phyloP scores from a whole-genome alignment of 1,140 invertebrate genomes.

The Drosophila dunni region DNA sequence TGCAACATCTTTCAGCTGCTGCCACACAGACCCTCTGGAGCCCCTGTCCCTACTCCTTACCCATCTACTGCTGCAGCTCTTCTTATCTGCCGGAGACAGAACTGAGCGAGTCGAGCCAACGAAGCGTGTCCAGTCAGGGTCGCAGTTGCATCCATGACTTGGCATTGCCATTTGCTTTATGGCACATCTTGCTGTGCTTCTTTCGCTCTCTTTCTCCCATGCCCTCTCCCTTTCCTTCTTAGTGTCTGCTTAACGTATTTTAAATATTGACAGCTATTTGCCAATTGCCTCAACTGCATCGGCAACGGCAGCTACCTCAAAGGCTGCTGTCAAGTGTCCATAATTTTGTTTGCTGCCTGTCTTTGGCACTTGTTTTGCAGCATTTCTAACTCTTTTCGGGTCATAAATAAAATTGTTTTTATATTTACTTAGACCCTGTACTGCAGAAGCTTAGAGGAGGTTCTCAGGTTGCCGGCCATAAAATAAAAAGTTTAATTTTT shows the following conservation, averaged over 20 bases:
- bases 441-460: no score
- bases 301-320: conserved; percentile 18
- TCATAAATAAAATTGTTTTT: conserved; percentile 66
- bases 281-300: conserved; percentile 65
- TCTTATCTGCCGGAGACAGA: conserved; percentile 74
- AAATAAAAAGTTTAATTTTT: no score
- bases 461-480: no score
- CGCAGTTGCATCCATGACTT: conserved; percentile 38
- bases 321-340: conserved; percentile 61
- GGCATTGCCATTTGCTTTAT: conserved; percentile 21
- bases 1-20: conserved; percentile 44
- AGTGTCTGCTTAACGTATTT: conserved; percentile 45
- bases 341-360: conserved; percentile 49
- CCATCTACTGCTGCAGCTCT: conserved; percentile 18
- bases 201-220: not conserved
- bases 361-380: conserved; percentile 23
- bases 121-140: conserved; percentile 58
- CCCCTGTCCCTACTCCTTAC: not conserved
- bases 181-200: not conserved
- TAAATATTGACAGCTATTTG: conserved; percentile 81
- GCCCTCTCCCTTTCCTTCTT: conserved; percentile 1
- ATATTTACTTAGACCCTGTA: not conserved
- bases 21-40: conserved; percentile 1
- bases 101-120: conserved; percentile 25
- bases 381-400: conserved; percentile 48